Evolutionary conservation across 2,113 vertebrate genomes (phyloP).

Genomic region (Lagopus muta): DNA sequence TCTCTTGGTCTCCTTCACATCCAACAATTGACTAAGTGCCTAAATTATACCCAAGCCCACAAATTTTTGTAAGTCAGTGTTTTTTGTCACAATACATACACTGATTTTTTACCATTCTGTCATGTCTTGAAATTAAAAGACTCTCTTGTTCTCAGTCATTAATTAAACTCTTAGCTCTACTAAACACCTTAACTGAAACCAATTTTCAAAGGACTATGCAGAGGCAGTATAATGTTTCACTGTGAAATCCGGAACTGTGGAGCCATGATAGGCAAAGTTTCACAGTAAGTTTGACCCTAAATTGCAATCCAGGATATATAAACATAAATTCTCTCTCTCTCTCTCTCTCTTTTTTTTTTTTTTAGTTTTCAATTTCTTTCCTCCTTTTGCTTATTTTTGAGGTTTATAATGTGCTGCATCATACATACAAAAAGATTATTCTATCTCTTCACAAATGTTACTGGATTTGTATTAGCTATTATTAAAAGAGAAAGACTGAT

Average conservation of each 20-base stretch:
- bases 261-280: conserved; percentile 1
- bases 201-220: conserved; percentile 10
- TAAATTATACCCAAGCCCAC: neutral
- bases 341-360: neutral
- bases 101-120: neutral
- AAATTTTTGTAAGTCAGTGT: neutral
- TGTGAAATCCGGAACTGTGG: conserved; percentile 18
- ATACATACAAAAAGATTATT: neutral
- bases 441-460: neutral
- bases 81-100: neutral
- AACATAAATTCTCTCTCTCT: neutral
- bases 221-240: neutral
- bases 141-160: neutral
- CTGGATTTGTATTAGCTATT: neutral
- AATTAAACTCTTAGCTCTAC: neutral
- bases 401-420: neutral
- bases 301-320: neutral
- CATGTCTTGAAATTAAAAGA: neutral
- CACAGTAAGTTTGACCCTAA: neutral
- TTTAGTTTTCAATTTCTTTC: neutral
- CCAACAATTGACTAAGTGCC: neutral
- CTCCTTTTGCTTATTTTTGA: neutral
- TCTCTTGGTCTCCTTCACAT: neutral
- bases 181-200: neutral
- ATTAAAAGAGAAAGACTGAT: neutral